Evolutionary conservation across 2,113 vertebrate species (phyloP).

Genomic region (Spilogale gracilis): DNA sequence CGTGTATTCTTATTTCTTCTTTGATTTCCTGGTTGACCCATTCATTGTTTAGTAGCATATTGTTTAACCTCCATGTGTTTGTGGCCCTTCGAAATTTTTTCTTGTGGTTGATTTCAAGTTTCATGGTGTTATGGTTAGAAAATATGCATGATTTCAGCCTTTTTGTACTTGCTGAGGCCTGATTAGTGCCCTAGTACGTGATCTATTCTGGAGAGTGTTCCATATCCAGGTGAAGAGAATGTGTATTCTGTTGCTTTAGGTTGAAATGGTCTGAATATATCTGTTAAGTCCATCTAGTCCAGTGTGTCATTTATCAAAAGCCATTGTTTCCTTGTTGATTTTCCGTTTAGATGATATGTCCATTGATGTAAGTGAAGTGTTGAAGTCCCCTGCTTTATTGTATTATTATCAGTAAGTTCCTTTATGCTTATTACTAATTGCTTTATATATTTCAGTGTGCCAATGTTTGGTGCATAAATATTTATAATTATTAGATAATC

Average conservation of each 20-base stretch:
- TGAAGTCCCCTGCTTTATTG: background rate
- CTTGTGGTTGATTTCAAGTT: background rate
- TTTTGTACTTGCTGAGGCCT: background rate
- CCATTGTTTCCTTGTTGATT: background rate
- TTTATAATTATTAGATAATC: background rate
- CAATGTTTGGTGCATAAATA: background rate
- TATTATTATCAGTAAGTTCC: background rate
- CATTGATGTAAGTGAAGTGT: background rate
- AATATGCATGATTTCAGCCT: background rate
- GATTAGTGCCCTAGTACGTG: background rate
- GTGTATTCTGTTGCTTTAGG: background rate
- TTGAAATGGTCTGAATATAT: background rate
- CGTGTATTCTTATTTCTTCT: background rate
- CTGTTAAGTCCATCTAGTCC: background rate
- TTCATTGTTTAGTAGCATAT: background rate
- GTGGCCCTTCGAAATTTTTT: background rate
- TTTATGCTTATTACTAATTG: background rate
- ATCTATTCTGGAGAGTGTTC: background rate
- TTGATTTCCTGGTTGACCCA: background rate
- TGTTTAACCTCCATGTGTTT: background rate
- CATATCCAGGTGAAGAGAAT: background rate
- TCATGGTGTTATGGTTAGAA: background rate
- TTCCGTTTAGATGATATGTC: background rate
- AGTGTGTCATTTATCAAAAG: background rate
- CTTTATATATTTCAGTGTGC: background rate